A percentile compares a stretch with the other conserved stretches of the same genome.
Evolutionary conservation across 2,797 vertebrate genomes (phyloP).

Genomic region (Clarias laeviceps): DNA sequence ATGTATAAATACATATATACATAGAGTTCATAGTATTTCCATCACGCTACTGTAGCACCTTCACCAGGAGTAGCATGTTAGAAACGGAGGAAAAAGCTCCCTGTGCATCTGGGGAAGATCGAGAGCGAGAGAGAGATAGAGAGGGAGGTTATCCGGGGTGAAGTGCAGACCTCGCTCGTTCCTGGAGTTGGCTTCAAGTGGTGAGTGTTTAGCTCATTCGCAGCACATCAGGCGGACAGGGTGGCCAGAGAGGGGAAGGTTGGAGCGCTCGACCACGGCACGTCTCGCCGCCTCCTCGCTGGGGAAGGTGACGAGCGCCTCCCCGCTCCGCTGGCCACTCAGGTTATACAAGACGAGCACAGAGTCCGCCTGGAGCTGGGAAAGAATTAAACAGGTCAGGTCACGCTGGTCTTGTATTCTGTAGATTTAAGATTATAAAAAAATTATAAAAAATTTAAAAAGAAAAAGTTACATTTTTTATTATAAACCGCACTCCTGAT

Average conservation of each 20-base stretch:
- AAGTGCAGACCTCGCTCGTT: constrained; percentile 42
- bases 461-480: neutral
- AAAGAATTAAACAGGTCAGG: neutral
- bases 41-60: constrained; percentile 36
- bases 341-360: constrained; percentile 87
- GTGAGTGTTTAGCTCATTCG: constrained; percentile 64
- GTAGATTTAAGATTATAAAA: neutral
- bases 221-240: constrained; percentile 77
- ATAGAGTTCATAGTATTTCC: constrained; percentile 46
- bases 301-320: constrained; percentile 86
- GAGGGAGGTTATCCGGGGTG: constrained; percentile 30
- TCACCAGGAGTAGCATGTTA: constrained; percentile 35
- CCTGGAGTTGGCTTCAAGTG: constrained; percentile 30
- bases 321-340: constrained; percentile 86
- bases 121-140: constrained; percentile 22
- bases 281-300: constrained; percentile 79
- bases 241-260: constrained; percentile 78
- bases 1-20: constrained; percentile 48
- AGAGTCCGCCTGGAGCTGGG: constrained; percentile 85
- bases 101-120: neutral
- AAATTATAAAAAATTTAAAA: neutral
- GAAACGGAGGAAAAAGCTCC: constrained; percentile 15
- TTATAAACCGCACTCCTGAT: neutral
- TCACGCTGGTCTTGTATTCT: neutral
- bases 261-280: constrained; percentile 80